These are phyloP conservation scores for Macrophya alboannulata DNA, from an alignment of 2,888 invertebrate genomes.

Conservation along the genomic window DNA sequence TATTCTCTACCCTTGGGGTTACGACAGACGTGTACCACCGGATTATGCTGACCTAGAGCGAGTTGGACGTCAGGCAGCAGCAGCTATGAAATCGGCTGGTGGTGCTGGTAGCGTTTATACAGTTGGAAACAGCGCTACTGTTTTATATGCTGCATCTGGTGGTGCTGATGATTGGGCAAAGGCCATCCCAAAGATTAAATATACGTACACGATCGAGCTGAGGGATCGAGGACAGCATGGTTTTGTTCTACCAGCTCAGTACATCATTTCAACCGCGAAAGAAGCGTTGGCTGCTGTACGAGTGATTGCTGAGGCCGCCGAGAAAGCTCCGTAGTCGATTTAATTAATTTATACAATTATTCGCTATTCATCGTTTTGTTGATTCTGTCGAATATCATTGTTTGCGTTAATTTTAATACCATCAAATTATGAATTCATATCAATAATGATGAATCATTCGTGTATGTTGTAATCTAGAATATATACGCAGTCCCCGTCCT, in stretches of 20 bases:
- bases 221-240: conserved; percentile 92
- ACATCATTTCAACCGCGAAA: conserved; percentile 88
- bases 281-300: conserved; percentile 89
- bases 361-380: background rate
- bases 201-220: conserved; percentile 94
- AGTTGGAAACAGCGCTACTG: conserved; percentile 90
- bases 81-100: conserved; percentile 84
- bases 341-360: conserved; percentile 13
- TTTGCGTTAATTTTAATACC: background rate
- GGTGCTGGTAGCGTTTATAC: conserved; percentile 84
- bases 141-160: conserved; percentile 90
- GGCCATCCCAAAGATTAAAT: conserved; percentile 90
- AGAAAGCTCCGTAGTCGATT: conserved; percentile 54
- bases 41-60: conserved; percentile 87
- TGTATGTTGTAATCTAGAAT: too few relatives aligned
- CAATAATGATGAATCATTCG: too few relatives aligned
- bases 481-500: too few relatives aligned
- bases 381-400: background rate
- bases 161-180: conserved; percentile 97
- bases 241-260: conserved; percentile 91
- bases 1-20: conserved; percentile 94
- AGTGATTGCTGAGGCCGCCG: conserved; percentile 83
- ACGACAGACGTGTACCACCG: conserved; percentile 87
- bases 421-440: background rate
- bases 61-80: conserved; percentile 87